Percentiles rank a stretch among this genome's conserved stretches.
Conservation (phyloP, 2,888 invertebrate species). For the Gymnocheta viridis region DNA sequence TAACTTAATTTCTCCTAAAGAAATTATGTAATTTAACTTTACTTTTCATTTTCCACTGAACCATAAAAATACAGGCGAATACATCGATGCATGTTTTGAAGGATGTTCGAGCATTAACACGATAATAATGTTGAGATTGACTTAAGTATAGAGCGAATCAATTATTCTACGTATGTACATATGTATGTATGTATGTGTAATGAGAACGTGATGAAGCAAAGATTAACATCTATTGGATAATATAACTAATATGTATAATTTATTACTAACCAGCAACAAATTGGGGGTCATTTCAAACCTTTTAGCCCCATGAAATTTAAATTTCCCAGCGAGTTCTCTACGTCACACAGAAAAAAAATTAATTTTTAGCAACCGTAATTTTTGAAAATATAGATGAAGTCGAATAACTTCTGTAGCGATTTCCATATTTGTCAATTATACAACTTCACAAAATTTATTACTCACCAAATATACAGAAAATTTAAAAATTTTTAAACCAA, state of each 20-base stretch:
- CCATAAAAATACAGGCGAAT: background rate
- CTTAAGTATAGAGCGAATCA: background rate
- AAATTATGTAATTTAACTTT: too few species aligned
- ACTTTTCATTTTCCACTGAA: conserved; percentile 7
- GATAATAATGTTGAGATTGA: background rate
- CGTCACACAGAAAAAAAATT: too few species aligned
- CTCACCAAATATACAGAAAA: too few species aligned
- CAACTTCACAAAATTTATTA: too few species aligned
- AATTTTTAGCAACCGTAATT: too few species aligned
- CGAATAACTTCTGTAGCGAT: too few species aligned
- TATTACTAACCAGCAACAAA: background rate
- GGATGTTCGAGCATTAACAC: background rate
- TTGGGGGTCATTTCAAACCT: background rate
- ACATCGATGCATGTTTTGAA: background rate
- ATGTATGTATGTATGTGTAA: background rate
- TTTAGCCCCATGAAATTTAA: too few species aligned
- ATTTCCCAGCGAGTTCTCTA: too few species aligned
- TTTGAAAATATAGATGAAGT: too few species aligned
- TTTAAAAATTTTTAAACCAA: too few species aligned
- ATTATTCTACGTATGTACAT: background rate
- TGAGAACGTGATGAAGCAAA: background rate
- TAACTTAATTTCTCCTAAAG: background rate
- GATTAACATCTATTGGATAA: background rate
- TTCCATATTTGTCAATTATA: too few species aligned
- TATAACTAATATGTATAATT: background rate